Conservation (phyloP, 2,888 invertebrate genomes). For the Cheilosia soror region DNA sequence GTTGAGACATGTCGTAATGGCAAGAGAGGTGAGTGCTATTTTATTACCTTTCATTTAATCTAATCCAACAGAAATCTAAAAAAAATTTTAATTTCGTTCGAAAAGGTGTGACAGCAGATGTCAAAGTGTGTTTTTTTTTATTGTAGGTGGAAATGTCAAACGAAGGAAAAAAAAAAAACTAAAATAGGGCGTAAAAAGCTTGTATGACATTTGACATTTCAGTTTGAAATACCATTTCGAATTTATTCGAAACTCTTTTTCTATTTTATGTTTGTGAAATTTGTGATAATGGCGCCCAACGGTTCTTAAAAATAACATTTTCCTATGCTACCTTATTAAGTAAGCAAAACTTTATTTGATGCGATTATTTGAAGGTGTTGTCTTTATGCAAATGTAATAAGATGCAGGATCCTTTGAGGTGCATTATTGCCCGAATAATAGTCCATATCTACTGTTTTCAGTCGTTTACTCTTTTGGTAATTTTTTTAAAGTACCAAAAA, state of each 20-base stretch:
- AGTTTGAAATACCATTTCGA: constrained; percentile 26
- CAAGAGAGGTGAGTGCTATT: constrained; percentile 83
- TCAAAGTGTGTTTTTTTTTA: constrained; percentile 8
- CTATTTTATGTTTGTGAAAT: background rate
- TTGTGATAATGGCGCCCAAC: constrained; percentile 14
- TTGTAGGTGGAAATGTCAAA: constrained; percentile 30
- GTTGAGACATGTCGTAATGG: constrained; percentile 85
- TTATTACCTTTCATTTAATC: background rate
- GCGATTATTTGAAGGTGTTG: too few relatives aligned
- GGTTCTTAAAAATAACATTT: too few relatives aligned
- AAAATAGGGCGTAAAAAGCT: constrained; percentile 38
- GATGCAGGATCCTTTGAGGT: too few relatives aligned
- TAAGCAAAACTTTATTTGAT: too few relatives aligned
- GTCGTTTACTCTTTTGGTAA: too few relatives aligned
- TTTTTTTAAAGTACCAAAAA: too few relatives aligned
- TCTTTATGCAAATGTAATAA: too few relatives aligned
- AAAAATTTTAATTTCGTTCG: background rate
- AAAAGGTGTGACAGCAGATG: constrained; percentile 32
- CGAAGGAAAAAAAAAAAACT: background rate
- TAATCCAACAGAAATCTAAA: background rate
- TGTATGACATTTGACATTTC: constrained; percentile 38
- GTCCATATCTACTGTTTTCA: too few relatives aligned
- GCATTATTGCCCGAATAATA: too few relatives aligned
- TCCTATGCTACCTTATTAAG: too few relatives aligned
- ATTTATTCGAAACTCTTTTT: constrained; percentile 22